Base-by-base conservation (phyloP, 1,140 invertebrate species). In the Drosophila guanche region DNA sequence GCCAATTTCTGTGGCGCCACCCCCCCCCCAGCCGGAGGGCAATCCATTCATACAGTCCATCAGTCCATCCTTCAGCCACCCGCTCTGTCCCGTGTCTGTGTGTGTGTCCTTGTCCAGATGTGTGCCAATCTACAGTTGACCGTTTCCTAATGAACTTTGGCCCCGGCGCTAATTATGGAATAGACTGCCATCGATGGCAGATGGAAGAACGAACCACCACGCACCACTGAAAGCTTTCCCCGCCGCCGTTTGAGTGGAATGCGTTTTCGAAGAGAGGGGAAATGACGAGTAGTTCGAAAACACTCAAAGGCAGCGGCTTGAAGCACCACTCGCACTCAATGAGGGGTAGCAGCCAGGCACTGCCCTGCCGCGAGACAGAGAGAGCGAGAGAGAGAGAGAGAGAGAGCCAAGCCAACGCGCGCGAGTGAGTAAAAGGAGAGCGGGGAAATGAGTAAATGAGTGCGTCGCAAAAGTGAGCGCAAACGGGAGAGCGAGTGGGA, bases 131-230 rank as follows among this genome's bases (percentile, higher is more conserved):
- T 25, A 14, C 25, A 47, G 47, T 41, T 69, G 69, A 57, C 46
- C 57, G 56, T 40, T 73, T 56, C 66, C 79, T 83, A 78, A 83
- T 83, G 75, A 83, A 83, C 69, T 78, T 57, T 68, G 66, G 60
- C 33, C 33, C 33, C 33, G 68, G 54, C 63, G 57, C 37, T 41
- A 78, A 79, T 71, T 63, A 71, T 67, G 75, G 29, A 42, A 27
- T 8, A 7, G 20, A 12, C 3, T 12, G 2, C 6, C 2, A 25
- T 14, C 20, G n/a, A 6, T 37, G 33, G 33, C 33, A 7, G 7
- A 7, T 29, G 27, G 27, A 12, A 12, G 10, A 12, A 10, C 4
- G 33, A 12, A 37, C 1, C 46, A 29, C 23, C 27, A 6, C 7
- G n/a, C 51, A 43, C 37, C 62, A 43, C 46, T 77, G 27, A 22